phyloP scores from a whole-genome alignment of 2,888 invertebrate species.

The Pilophorus perplexus region DNA sequence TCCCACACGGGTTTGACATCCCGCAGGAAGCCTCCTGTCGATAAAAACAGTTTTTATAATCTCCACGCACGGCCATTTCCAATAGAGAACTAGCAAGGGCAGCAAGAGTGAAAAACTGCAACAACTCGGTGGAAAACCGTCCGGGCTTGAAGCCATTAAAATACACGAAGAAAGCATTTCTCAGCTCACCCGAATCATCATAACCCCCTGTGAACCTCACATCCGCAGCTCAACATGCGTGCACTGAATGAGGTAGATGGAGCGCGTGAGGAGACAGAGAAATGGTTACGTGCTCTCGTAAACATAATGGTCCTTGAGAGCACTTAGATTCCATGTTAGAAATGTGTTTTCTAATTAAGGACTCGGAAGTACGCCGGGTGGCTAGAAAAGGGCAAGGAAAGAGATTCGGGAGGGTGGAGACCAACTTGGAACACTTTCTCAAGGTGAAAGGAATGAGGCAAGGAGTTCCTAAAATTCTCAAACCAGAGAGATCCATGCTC shows the following conservation, averaged over 20 bases:
- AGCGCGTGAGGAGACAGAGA: slow-evolving; percentile 15
- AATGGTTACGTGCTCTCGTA: slow-evolving; percentile 19
- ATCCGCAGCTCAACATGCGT: slow-evolving; percentile 16
- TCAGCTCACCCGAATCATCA: too few species aligned
- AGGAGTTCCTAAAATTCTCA: not conserved
- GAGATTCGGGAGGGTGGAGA: not conserved
- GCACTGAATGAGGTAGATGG: slow-evolving; percentile 14
- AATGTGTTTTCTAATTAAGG: slow-evolving; percentile 28
- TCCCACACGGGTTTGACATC: too few species aligned
- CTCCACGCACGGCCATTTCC: too few species aligned
- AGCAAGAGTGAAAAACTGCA: too few species aligned
- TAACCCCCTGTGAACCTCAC: not conserved
- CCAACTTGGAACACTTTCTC: not conserved
- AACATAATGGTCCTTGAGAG: slow-evolving; percentile 18
- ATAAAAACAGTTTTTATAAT: too few species aligned
- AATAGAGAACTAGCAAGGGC: too few species aligned
- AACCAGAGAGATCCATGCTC: not conserved
- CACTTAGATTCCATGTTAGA: slow-evolving; percentile 23
- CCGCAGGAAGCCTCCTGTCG: too few species aligned
- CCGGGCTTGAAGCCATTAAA: too few species aligned
- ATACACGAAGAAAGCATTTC: too few species aligned
- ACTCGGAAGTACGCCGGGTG: slow-evolving; percentile 8
- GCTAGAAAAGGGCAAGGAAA: not conserved
- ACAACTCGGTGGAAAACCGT: too few species aligned
- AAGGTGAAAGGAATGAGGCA: not conserved